Base-by-base conservation (phyloP, 2,113 vertebrate genomes). In the Ageneiosus marmoratus region DNA sequence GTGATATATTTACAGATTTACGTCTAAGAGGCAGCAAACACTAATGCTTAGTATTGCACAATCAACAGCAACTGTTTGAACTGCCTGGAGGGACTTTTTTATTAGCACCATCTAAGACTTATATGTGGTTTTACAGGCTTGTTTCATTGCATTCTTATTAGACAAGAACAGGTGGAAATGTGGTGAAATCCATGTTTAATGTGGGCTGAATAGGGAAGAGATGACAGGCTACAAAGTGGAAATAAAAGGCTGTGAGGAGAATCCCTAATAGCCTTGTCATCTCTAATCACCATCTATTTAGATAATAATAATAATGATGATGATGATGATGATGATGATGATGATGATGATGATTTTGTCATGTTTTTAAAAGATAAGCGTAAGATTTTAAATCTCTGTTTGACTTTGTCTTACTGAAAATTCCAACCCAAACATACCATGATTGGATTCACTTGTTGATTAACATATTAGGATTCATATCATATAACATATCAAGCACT, bases 381-480 rank as follows among this genome's bases (percentile, higher is more conserved):
- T 80, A 83, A 87, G 10, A n/a, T 44, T 46, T 41, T 10, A 69
- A 41, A 9, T 85, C 88, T 91, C 86, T 86, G 85, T 89, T 85
- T 90, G 85, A 87, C 79, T 89, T 89, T 90, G 89, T 88, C 88
- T 84, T 87, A 75, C 83, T 85, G 84, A 89, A 89, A 86, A 91
- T 91, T 41, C 29, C 72, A 29, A 86, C 79, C 15, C 56, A 82
- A 53, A 73, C 50, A 60, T 56, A 62, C 27, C 41, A 62, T n/a
- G 48, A 53, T 4, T 67, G 63, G 22, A 63, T 48, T 81, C 51
- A 10, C 62, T 60, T 72, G 72, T 77, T 60, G 12, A n/a, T 70
- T 62, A 44, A 41, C 34, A 74, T 24, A 65, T 44, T 51, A 9
- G 6, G 16, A 63, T 67, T 18, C 63, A 41, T n/a, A n/a, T n/a